A percentile compares a stretch with the other conserved stretches of the same genome.
These are phyloP conservation scores for Leptopilina boulardi DNA, from an alignment of 1,140 invertebrate species.

Conservation along the genomic window DNA sequence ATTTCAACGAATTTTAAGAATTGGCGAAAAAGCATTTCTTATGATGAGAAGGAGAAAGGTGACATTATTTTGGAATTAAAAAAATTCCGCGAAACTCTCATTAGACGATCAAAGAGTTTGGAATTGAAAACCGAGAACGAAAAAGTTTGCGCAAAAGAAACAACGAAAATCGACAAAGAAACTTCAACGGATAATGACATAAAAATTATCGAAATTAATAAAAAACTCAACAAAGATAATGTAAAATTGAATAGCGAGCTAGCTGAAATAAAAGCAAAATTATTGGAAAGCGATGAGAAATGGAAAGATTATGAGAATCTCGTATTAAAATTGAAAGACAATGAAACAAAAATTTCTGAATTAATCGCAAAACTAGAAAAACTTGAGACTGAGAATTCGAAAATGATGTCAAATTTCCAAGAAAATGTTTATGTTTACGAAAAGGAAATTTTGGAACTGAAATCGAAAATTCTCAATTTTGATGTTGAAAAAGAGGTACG, in stretches of 20 bases:
- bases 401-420: background rate
- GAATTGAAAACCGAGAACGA: background rate
- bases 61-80: background rate
- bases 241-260: conserved; percentile 33
- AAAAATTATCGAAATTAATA: conserved; percentile 38
- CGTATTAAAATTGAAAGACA: conserved; percentile 8
- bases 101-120: background rate
- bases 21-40: background rate
- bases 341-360: conserved; percentile 3
- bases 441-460: background rate
- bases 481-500: background rate
- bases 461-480: background rate
- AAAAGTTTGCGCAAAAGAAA: background rate
- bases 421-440: background rate
- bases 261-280: background rate
- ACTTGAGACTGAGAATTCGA: conserved; percentile 31
- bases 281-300: background rate
- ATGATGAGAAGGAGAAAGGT: background rate
- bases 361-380: conserved; percentile 23
- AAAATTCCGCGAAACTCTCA: background rate
- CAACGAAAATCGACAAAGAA: conserved; percentile 2
- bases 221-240: conserved; percentile 41
- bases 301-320: conserved; percentile 33
- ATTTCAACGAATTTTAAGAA: background rate
- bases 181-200: conserved; percentile 43